phyloP scores from a whole-genome alignment of 2,888 invertebrate genomes.

The Julus scanicus region DNA sequence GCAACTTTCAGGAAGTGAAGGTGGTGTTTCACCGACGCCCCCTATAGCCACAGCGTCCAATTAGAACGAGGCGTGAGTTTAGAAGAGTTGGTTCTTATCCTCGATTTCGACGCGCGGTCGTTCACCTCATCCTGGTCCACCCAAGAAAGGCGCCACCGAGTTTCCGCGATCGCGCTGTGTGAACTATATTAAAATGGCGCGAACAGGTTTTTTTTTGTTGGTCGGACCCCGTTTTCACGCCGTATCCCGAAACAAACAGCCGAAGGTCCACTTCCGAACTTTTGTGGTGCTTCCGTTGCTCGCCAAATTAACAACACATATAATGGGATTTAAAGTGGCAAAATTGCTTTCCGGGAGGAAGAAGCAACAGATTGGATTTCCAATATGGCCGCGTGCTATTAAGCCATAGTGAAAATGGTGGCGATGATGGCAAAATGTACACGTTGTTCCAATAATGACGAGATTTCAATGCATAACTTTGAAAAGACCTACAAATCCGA shows the following conservation, averaged over 20 bases:
- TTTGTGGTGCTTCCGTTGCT: not conserved
- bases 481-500: too few relatives aligned
- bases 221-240: not conserved
- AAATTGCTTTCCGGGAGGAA: not conserved
- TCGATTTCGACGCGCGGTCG: not conserved
- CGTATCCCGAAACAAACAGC: not conserved
- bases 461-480: too few relatives aligned
- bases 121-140: constrained; percentile 16
- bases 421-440: too few relatives aligned
- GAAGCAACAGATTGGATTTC: too few relatives aligned
- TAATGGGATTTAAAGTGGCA: not conserved
- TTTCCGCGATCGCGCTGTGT: constrained; percentile 11
- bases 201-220: not conserved
- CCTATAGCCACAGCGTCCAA: not conserved
- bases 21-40: not conserved
- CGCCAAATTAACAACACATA: not conserved
- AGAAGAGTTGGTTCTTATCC: not conserved
- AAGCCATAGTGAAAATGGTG: too few relatives aligned
- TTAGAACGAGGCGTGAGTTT: not conserved
- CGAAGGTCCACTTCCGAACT: not conserved
- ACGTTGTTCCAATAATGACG: too few relatives aligned
- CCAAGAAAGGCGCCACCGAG: not conserved
- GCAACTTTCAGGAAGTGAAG: not conserved
- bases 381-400: too few relatives aligned
- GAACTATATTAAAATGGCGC: constrained; percentile 28